phyloP scores from a whole-genome alignment of 2,113 vertebrate genomes.

The Megaceryle maxima region DNA sequence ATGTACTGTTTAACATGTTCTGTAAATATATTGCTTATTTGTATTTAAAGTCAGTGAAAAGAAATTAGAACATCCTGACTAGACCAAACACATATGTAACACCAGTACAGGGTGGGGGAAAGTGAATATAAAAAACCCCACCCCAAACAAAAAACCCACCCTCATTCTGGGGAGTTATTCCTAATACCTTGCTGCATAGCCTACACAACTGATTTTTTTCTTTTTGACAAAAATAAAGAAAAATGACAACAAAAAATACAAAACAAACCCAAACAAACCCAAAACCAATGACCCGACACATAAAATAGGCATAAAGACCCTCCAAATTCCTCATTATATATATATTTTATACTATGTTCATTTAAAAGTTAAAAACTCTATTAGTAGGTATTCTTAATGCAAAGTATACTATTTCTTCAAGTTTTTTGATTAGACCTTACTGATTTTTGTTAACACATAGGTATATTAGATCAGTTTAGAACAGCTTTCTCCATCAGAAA shows the following conservation, averaged over 20 bases:
- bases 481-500: neutral
- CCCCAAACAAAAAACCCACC: neutral
- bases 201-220: neutral
- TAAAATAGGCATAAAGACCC: neutral
- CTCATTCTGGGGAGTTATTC: neutral
- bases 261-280: too few species aligned
- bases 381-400: neutral
- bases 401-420: neutral
- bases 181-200: neutral
- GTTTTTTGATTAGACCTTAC: neutral
- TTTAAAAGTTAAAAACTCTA: neutral
- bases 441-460: neutral
- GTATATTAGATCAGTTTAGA: neutral
- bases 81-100: neutral
- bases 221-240: neutral
- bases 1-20: neutral
- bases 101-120: neutral
- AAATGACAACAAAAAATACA: neutral
- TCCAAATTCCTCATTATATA: neutral
- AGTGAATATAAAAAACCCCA: neutral
- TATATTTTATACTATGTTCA: neutral
- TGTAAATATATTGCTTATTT: neutral
- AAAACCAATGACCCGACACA: neutral
- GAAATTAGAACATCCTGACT: neutral
- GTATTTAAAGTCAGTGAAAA: neutral